Conservation (phyloP, 2,113 vertebrate genomes). For the Micromys minutus region DNA sequence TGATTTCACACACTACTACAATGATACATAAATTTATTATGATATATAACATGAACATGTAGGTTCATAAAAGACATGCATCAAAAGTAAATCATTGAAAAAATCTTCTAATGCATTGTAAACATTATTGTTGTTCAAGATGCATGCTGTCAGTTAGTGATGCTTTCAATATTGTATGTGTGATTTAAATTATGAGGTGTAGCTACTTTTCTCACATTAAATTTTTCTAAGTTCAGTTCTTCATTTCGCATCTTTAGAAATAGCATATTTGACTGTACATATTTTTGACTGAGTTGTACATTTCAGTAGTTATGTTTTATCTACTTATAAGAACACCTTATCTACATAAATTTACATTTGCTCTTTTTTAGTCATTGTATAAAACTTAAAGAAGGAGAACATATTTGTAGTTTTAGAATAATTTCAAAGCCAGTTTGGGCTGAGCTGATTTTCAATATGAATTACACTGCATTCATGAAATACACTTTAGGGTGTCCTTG, state of each 20-base stretch:
- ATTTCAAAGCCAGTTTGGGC: neutral
- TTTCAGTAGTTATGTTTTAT: neutral
- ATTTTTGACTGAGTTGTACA: neutral
- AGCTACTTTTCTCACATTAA: neutral
- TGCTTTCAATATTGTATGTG: neutral
- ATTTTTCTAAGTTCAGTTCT: neutral
- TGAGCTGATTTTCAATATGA: conserved; percentile 41
- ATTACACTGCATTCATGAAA: neutral
- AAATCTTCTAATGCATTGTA: neutral
- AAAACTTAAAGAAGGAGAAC: neutral
- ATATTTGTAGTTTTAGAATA: neutral
- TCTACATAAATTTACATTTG: neutral
- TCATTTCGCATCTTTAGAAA: neutral
- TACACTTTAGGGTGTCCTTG: neutral
- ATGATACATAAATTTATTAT: neutral
- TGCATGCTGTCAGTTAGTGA: neutral
- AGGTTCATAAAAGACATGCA: neutral
- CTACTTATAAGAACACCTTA: neutral
- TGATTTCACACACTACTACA: neutral
- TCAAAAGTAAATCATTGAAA: neutral
- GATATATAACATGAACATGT: neutral
- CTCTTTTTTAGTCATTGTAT: neutral
- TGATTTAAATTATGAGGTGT: neutral
- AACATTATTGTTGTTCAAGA: neutral
- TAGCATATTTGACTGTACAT: neutral